These are phyloP conservation scores for Rhagoletis zephyria DNA, from an alignment of 1,140 invertebrate species.

Conservation along the genomic window DNA sequence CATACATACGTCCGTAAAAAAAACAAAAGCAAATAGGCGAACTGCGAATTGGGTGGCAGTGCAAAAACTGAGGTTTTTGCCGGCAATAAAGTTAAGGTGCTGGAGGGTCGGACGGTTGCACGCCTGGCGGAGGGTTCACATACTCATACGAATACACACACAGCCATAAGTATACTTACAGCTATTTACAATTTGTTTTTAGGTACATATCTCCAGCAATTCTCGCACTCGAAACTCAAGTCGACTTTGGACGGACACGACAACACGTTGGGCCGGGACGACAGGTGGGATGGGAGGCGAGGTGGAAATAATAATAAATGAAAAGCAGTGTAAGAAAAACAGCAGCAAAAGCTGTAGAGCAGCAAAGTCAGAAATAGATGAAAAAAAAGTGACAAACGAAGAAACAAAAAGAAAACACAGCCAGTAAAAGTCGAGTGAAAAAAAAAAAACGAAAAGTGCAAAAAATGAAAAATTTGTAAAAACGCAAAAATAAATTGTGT, in stretches of 20 bases:
- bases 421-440: not conserved
- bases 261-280: not conserved
- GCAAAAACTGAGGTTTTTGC: not conserved
- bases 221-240: conserved; percentile 25
- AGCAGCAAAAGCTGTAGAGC: conserved; percentile 27
- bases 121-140: not conserved
- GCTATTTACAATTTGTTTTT: not conserved
- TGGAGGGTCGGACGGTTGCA: not conserved
- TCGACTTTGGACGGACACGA: not conserved
- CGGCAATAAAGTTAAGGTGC: not conserved
- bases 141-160: not conserved
- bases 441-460: not conserved
- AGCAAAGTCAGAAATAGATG: conserved; percentile 18
- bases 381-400: not conserved
- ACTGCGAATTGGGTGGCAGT: conserved; percentile 27
- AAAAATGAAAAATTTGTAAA: conserved; percentile 42
- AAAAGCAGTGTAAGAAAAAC: conserved; percentile 23
- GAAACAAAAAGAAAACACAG: not conserved
- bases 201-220: not conserved
- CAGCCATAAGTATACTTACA: not conserved
- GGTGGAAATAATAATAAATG: conserved; percentile 35
- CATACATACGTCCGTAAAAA: not conserved
- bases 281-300: not conserved
- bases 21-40: not conserved
- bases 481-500: conserved; percentile 45